Evolutionary conservation across 2,113 vertebrate genomes (phyloP).

Genomic region (Odocoileus virginianus): DNA sequence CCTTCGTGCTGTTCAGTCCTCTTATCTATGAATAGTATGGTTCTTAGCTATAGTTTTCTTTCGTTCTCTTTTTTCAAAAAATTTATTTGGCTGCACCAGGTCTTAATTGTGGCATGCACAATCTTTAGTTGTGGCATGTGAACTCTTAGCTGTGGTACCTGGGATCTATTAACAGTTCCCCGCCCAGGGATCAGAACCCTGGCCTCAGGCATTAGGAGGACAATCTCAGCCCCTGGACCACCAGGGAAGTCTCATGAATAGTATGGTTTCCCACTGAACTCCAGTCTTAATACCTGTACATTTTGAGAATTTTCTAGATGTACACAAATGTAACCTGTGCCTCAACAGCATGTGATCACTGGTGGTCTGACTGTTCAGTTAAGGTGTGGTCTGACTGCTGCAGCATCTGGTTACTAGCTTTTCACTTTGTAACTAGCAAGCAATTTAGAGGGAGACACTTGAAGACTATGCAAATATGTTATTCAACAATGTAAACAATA

Average conservation of each 20-base stretch:
- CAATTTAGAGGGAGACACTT: not conserved
- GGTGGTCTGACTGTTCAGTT: not conserved
- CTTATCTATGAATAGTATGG: not conserved
- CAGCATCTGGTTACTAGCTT: not conserved
- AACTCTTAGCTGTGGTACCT: not conserved
- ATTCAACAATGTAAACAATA: not conserved
- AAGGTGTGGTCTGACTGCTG: not conserved
- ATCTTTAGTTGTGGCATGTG: not conserved
- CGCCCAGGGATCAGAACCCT: not conserved
- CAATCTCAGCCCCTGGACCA: not conserved
- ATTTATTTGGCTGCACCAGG: not conserved
- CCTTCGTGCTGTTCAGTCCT: not conserved
- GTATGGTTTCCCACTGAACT: not conserved
- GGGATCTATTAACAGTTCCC: not conserved
- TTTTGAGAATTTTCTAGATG: not conserved
- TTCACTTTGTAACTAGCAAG: not conserved
- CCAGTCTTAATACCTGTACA: not conserved
- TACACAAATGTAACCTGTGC: not conserved
- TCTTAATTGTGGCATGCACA: not conserved
- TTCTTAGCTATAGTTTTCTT: not conserved
- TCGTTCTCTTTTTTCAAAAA: not conserved
- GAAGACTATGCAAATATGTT: not conserved
- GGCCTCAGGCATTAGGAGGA: not conserved
- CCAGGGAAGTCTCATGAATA: not conserved
- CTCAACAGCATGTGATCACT: not conserved